These are phyloP conservation scores for Geotria australis DNA, from an alignment of 2,797 vertebrate species.

Conservation along the genomic window DNA sequence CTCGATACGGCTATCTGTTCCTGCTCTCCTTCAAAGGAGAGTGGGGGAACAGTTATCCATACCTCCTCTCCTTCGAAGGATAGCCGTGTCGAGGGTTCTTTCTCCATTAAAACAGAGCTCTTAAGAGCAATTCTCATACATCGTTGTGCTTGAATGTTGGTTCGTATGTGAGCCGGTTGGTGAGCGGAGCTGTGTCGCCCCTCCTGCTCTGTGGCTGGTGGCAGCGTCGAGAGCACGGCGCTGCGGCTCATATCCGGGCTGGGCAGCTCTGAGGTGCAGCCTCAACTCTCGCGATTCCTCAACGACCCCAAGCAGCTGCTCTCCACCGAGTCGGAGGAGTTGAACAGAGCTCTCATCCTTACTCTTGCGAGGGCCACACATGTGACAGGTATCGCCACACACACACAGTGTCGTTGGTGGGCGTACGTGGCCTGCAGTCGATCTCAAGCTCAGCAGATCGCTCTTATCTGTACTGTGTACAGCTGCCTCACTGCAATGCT, in stretches of 20 bases:
- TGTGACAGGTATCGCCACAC: slow-evolving; percentile 37
- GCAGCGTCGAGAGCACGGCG: slow-evolving; percentile 80
- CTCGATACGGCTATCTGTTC: too few species aligned
- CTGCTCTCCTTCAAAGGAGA: too few species aligned
- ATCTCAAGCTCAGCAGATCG: not conserved
- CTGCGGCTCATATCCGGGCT: slow-evolving; percentile 69
- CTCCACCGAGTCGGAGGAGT: slow-evolving; percentile 78
- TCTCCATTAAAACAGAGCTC: too few species aligned
- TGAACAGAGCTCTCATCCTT: slow-evolving; percentile 78
- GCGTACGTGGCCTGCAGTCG: not conserved
- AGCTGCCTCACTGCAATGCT: too few species aligned
- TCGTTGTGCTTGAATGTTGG: too few species aligned
- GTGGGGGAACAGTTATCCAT: too few species aligned
- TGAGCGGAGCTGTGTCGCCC: too few species aligned
- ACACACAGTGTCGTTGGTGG: not conserved
- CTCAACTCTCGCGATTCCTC: slow-evolving; percentile 85
- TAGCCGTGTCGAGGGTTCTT: too few species aligned
- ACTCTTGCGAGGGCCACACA: slow-evolving; percentile 86
- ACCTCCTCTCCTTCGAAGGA: too few species aligned
- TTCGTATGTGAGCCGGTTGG: too few species aligned
- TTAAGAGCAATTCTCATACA: too few species aligned
- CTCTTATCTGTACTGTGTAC: too few species aligned
- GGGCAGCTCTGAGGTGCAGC: slow-evolving; percentile 85
- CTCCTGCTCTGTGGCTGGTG: not conserved
- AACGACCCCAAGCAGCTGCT: slow-evolving; percentile 80